Percentiles rank a stretch among this genome's conserved stretches.
phyloP scores from a whole-genome alignment of 1,140 invertebrate genomes.

The Oedothorax gibbosus region DNA sequence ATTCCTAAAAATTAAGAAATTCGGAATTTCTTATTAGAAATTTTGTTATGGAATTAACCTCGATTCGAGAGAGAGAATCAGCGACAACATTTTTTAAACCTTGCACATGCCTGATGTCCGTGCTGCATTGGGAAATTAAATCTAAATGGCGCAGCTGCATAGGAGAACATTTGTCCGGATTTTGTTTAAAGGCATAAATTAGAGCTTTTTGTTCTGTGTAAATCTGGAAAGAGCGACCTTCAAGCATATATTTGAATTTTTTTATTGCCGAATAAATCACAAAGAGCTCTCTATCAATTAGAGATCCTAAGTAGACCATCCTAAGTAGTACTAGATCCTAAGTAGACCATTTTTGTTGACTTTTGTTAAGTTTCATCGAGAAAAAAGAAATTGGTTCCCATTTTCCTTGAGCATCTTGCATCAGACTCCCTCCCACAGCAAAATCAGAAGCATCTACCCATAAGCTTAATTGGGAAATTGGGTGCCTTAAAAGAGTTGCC shows the following conservation, averaged over 20 bases:
- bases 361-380: constrained; percentile 24
- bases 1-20: not conserved
- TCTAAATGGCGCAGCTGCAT: constrained; percentile 64
- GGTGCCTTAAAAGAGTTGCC: constrained; percentile 7
- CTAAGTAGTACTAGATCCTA: too few species aligned
- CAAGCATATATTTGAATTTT: constrained; percentile 3
- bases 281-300: constrained; percentile 64
- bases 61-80: constrained; percentile 13
- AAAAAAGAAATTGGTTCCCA: constrained; percentile 18
- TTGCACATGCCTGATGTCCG: constrained; percentile 65
- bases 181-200: constrained; percentile 61
- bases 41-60: constrained; percentile 7
- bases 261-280: constrained; percentile 63
- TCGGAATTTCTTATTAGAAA: too few species aligned
- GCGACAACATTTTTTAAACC: constrained; percentile 65
- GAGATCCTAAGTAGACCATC: too few species aligned
- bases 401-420: constrained; percentile 6
- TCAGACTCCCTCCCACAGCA: constrained; percentile 11
- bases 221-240: not conserved
- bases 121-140: constrained; percentile 67
- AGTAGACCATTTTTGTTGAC: constrained; percentile 57
- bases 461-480: constrained; percentile 13
- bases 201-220: constrained; percentile 62
- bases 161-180: constrained; percentile 53
- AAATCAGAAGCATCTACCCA: constrained; percentile 20